A percentile compares a stretch with the other conserved stretches of the same genome.
These are phyloP conservation scores for Wasmannia auropunctata DNA, from an alignment of 1,140 invertebrate genomes.

Conservation along the genomic window DNA sequence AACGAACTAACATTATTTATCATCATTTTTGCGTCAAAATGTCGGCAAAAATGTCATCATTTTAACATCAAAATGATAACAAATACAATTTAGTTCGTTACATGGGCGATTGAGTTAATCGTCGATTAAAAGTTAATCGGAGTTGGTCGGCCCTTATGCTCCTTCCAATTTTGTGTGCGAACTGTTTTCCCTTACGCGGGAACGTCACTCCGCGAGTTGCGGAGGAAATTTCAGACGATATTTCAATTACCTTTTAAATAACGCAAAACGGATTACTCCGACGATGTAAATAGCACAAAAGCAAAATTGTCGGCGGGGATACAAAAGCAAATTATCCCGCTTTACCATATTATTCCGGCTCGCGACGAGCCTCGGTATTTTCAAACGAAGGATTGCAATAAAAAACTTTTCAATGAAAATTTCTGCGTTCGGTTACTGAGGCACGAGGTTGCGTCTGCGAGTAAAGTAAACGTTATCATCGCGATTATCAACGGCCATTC, in stretches of 20 bases:
- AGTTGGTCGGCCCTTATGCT: too few relatives aligned
- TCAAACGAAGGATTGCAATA: slow-evolving; percentile 1
- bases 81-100: too few relatives aligned
- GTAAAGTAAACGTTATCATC: slow-evolving; percentile 33
- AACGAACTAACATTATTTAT: too few relatives aligned
- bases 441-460: not conserved
- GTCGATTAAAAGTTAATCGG: too few relatives aligned
- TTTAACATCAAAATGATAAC: too few relatives aligned
- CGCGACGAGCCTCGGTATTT: not conserved
- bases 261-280: not conserved
- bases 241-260: slow-evolving; percentile 10
- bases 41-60: too few relatives aligned
- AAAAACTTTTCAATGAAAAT: slow-evolving; percentile 27
- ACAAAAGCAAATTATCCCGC: slow-evolving; percentile 30
- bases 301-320: slow-evolving; percentile 23
- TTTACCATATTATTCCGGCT: slow-evolving; percentile 27
- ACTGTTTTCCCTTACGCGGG: not conserved
- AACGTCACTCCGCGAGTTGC: not conserved
- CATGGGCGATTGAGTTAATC: too few relatives aligned
- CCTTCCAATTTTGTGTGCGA: not conserved
- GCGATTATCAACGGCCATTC: slow-evolving; percentile 32
- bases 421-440: not conserved
- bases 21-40: too few relatives aligned
- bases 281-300: slow-evolving; percentile 11
- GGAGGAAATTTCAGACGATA: slow-evolving; percentile 1